Evolutionary conservation across 2,113 vertebrate genomes (phyloP).

Genomic region (Gobius niger): DNA sequence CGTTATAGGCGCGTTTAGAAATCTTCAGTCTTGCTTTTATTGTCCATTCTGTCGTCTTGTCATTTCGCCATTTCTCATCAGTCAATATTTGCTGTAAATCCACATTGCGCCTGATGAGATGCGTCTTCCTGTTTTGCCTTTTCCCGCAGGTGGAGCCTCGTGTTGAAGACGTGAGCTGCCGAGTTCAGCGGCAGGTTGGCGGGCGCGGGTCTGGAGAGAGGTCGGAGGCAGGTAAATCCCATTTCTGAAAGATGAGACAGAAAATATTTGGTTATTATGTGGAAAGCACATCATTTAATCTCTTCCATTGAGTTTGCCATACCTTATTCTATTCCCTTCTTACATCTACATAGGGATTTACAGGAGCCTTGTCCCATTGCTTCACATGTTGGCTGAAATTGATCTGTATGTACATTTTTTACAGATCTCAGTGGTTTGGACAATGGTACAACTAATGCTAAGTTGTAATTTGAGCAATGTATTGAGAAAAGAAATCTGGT

Average conservation of each 20-base stretch:
- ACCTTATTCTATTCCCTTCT: no score
- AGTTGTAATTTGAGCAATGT: no score
- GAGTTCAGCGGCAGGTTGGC: not conserved
- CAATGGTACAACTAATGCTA: no score
- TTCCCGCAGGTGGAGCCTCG: not conserved
- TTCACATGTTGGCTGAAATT: no score
- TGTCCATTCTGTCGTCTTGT: not conserved
- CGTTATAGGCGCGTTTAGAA: not conserved
- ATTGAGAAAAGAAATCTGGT: no score
- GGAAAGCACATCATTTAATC: not conserved
- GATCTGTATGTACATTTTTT: no score
- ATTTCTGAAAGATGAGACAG: slow-evolving; percentile 24
- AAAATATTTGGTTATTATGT: not conserved
- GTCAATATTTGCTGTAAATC: not conserved
- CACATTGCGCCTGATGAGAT: not conserved
- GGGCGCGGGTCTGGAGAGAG: not conserved
- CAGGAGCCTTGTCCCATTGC: no score
- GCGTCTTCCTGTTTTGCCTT: not conserved
- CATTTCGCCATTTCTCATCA: not conserved
- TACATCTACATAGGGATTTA: no score
- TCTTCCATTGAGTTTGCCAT: no score
- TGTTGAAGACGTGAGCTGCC: not conserved
- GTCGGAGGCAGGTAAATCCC: not conserved
- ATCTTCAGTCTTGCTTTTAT: not conserved
- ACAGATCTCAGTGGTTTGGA: no score